These are phyloP conservation scores for Ditylenchus weischeri DNA, from an alignment of 2,888 invertebrate genomes.

Conservation along the genomic window DNA sequence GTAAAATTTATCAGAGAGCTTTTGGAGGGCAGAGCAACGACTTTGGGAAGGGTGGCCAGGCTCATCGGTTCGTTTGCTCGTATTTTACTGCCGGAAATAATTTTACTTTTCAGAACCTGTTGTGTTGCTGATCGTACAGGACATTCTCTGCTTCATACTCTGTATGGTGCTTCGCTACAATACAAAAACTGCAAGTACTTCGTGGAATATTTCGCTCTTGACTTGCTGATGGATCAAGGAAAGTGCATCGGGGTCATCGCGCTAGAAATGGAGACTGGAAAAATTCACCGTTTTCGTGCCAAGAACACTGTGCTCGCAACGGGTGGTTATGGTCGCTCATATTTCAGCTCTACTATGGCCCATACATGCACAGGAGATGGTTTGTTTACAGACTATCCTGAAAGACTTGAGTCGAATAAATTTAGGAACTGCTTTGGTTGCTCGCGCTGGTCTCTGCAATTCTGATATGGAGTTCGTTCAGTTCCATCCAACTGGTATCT, in stretches of 20 bases:
- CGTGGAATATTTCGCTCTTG: constrained; percentile 95
- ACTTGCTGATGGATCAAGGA: constrained; percentile 82
- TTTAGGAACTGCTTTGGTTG: constrained; percentile 84
- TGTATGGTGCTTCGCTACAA: constrained; percentile 88
- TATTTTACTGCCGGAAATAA: neutral
- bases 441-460: constrained; percentile 85
- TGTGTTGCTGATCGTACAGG: constrained; percentile 98
- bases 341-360: constrained; percentile 97
- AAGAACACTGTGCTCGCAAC: constrained; percentile 74
- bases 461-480: constrained; percentile 98
- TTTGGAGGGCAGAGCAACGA: constrained; percentile 96
- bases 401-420: neutral
- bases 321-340: constrained; percentile 72
- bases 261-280: constrained; percentile 89
- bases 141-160: constrained; percentile 91
- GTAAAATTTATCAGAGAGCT: constrained; percentile 96
- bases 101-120: constrained; percentile 70
- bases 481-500: constrained; percentile 98
- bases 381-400: constrained; percentile 13
- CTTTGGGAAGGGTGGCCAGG: constrained; percentile 86
- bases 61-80: constrained; percentile 45
- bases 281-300: constrained; percentile 80
- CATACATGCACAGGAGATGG: constrained; percentile 87
- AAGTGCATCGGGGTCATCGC: constrained; percentile 76
- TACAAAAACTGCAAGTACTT: constrained; percentile 93